These are phyloP conservation scores for Dinoponera quadriceps DNA, from an alignment of 1,140 invertebrate species.

Conservation along the genomic window DNA sequence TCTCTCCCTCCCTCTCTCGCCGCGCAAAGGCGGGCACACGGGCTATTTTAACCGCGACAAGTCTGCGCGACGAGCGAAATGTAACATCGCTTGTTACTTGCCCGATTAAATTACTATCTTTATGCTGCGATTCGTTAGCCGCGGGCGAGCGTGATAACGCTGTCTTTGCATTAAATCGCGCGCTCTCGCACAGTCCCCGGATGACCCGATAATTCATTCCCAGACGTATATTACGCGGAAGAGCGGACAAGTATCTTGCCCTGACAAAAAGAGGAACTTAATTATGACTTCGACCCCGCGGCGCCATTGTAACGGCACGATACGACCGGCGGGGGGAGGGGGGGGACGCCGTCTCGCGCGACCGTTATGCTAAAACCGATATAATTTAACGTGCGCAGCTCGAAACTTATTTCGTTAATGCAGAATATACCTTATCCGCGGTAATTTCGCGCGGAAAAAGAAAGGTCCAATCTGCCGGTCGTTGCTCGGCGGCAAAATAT, in stretches of 20 bases:
- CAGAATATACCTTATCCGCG: slow-evolving; percentile 2
- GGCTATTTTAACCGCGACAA: neutral
- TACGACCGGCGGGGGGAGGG: neutral
- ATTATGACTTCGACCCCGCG: slow-evolving; percentile 46
- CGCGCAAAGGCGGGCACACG: neutral
- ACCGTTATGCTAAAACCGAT: slow-evolving; percentile 43
- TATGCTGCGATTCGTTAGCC: slow-evolving; percentile 20
- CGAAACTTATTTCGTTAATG: slow-evolving; percentile 34
- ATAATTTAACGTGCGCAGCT: slow-evolving; percentile 41
- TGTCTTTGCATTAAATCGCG: slow-evolving; percentile 50
- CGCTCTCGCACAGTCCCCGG: neutral
- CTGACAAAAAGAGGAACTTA: slow-evolving; percentile 51
- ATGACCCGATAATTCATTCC: slow-evolving; percentile 47
- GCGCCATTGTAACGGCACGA: slow-evolving; percentile 39
- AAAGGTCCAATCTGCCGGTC: neutral
- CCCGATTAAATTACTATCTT: slow-evolving; percentile 51
- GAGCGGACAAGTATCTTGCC: slow-evolving; percentile 27
- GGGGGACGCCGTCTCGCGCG: neutral
- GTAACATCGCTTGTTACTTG: slow-evolving; percentile 15
- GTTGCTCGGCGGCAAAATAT: too few species aligned
- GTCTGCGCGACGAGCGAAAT: neutral
- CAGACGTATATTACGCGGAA: slow-evolving; percentile 27
- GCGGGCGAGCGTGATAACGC: slow-evolving; percentile 12
- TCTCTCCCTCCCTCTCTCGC: neutral
- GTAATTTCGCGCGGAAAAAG: neutral